A percentile compares a stretch with the other conserved stretches of the same genome.
phyloP scores from a whole-genome alignment of 1,140 invertebrate species.

The Metopolophium dirhodum region DNA sequence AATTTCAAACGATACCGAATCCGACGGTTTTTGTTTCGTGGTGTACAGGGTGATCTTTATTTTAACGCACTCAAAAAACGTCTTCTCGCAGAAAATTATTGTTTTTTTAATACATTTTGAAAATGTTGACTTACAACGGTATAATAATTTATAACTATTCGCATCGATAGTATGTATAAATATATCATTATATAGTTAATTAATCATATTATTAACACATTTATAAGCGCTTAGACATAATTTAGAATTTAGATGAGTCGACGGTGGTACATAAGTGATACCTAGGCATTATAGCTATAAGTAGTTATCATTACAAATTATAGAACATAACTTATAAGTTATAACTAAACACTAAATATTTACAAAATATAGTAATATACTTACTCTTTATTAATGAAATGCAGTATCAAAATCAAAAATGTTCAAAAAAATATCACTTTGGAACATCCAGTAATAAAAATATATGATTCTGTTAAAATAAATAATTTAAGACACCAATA shows the following conservation, averaged over 20 bases:
- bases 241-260: neutral
- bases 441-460: neutral
- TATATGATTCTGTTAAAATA: neutral
- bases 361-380: neutral
- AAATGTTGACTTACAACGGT: neutral
- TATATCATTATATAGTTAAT: too few relatives aligned
- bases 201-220: neutral
- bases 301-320: too few relatives aligned
- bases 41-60: slow-evolving; percentile 1
- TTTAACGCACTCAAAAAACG: neutral
- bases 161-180: too few relatives aligned
- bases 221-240: neutral
- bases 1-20: slow-evolving; percentile 34
- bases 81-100: neutral
- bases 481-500: neutral
- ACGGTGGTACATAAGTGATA: neutral
- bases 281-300: too few relatives aligned
- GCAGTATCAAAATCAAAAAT: neutral
- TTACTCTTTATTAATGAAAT: neutral
- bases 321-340: neutral
- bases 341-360: neutral
- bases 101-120: neutral
- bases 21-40: slow-evolving; percentile 13
- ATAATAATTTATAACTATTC: neutral
- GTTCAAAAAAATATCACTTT: neutral